Evolutionary conservation across 2,888 invertebrate species (phyloP), one percentile per base, ranked within the genome.

Genomic region (Tortrix viridana): DNA sequence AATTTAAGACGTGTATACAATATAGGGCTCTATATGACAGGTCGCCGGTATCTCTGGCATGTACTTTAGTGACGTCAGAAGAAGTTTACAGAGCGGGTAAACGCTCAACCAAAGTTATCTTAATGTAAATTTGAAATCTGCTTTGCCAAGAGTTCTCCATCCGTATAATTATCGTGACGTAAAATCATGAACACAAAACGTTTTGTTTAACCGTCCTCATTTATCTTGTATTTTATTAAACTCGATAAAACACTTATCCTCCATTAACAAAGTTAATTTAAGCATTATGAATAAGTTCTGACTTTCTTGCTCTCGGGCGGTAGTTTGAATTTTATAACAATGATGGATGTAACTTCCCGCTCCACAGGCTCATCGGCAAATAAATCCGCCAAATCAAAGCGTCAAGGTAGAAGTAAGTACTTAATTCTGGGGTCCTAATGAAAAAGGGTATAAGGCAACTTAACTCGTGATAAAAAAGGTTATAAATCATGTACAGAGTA

Each of bases 1-100:
- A 83, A 89, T 89, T 88, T 88, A 87, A 85, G 85, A 84, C 80
- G 74, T 79, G 74, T 76, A 72, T 72, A 77, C 73, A 67, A 71
- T 71, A 77, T 77, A 76, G 71, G 73, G 68, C 67, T 72, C 72
- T 74, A 76, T 77, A 76, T 75, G 73, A 71, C 73, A 74, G 73
- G 75, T 77, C 77, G 80, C 77, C 71, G 71, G 81, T 83, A 77
- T 80, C 83, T 80, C 73, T 73, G 69, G 32, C 71, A 69, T 75
- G 71, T 72, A 73, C 75, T 75, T 75, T 72, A 74, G 76, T 79
- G 79, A 78, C 74, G 76, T 73, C 69, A 63, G 55, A 50, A 60
- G 73, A 84, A 75, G 56, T 67, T 69, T 73, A 80, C 69, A 69
- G 83, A 84, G 84, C 53, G 69, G 80, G 69, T 78, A 76, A 71